Evolutionary conservation across 2,113 vertebrate species (phyloP).

Genomic region (Ondatra zibethicus): DNA sequence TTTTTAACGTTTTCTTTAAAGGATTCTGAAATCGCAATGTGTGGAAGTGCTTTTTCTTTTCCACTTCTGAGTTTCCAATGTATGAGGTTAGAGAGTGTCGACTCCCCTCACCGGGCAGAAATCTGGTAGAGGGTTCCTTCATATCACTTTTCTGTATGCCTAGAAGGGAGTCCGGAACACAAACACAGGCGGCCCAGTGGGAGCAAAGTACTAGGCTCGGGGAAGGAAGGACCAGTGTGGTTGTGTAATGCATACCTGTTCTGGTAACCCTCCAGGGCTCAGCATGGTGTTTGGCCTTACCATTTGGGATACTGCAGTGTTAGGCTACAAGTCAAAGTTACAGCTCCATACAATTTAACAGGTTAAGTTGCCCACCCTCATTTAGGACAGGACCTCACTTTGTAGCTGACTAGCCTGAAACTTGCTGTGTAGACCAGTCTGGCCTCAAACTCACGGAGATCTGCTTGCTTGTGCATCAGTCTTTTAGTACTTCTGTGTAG

Average conservation of each 20-base stretch:
- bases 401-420: background rate
- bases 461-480: background rate
- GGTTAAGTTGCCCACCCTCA: background rate
- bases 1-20: constrained; percentile 5
- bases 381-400: background rate
- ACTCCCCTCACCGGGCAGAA: background rate
- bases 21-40: constrained; percentile 12
- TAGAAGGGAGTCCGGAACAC: background rate
- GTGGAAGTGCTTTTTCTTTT: background rate
- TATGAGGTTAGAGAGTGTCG: background rate
- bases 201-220: no score
- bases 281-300: background rate
- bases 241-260: background rate
- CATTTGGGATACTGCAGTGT: background rate
- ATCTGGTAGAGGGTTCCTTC: background rate
- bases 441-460: background rate
- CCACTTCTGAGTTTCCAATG: background rate
- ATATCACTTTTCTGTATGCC: background rate
- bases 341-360: background rate
- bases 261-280: background rate
- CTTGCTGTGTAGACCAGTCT: background rate
- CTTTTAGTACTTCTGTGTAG: background rate
- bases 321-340: background rate
- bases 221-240: background rate
- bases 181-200: background rate